Base-by-base conservation (phyloP, 2,888 invertebrate species). In the Spodoptera picta region DNA sequence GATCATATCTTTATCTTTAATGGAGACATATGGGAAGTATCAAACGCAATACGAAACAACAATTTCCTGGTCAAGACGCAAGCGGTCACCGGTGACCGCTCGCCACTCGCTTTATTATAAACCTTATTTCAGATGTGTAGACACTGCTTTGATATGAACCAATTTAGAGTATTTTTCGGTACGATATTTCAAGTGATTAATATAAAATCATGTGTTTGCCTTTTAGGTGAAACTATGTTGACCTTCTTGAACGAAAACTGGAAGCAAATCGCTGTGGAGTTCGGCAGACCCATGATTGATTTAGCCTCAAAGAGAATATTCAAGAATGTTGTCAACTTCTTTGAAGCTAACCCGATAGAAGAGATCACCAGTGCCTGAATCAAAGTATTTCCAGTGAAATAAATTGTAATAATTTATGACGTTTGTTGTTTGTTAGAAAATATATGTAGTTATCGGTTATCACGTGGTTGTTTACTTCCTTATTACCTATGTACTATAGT, bases 241-340 rank as follows among this genome's bases (percentile, higher is more conserved):
- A 69, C 43, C 0, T 91, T 92, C 69, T 64, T 93, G 43, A 93
- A 93, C 58, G 85, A 89, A 0, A 93, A 93, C 55, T 93, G 92
- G 92, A 86, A 90, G 45, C 82, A 87, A 57, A 79, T 93, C 2
- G 83, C 88, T 0, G 2, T 44, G 0, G 91, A 93, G 62, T 93
- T 93, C 31, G 93, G 92, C 36, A 81, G 68, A 49, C 93, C 93
- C 0, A 65, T 93, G 27, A 69, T 92, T 63, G 85, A 90, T 1
- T 77, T 66, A 0, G 81, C 86, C 0, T 83, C 88, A 0, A 88
- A 86, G 49, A 86, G 76, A 23, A 47, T 90, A 0, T 91, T 79
- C 56, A 85, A 87, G 45, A 89, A 86, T n/a, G 48, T 91, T 0
- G 75, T 49, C 0, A 73, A 23, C 2, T 92, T 82, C 76, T 83